Evolutionary conservation across 2,113 vertebrate genomes (phyloP).

Genomic region (Motacilla alba): DNA sequence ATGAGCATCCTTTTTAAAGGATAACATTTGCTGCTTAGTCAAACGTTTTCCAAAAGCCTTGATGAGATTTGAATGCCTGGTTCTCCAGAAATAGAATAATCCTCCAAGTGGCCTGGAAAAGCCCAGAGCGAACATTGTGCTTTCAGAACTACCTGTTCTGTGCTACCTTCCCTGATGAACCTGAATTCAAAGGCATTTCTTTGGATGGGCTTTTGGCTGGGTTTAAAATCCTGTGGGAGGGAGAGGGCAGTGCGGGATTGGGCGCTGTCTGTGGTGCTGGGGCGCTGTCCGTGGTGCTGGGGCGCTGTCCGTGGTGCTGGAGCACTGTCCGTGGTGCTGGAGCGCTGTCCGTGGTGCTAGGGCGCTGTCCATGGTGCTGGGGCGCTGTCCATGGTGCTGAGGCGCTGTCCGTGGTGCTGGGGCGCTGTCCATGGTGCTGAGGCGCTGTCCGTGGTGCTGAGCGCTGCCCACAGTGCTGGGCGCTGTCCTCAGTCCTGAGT

Average conservation of each 20-base stretch:
- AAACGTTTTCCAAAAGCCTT: background rate
- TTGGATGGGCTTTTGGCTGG: background rate
- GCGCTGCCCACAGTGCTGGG: background rate
- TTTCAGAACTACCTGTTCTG: background rate
- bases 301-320: background rate
- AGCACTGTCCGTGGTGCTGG: rapidly evolving
- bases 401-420: background rate
- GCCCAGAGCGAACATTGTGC: background rate
- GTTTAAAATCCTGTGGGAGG: rapidly evolving
- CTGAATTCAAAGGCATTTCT: background rate
- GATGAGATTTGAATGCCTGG: background rate
- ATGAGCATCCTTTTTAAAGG: background rate
- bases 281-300: rapidly evolving
- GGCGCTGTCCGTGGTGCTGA: rapidly evolving
- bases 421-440: too few species aligned
- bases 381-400: background rate
- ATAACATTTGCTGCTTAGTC: background rate
- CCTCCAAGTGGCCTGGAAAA: background rate
- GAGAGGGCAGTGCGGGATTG: rapidly evolving
- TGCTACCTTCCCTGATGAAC: background rate
- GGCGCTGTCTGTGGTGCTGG: rapidly evolving
- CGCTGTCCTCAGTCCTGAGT: background rate
- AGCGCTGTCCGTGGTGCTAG: rapidly evolving
- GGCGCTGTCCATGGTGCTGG: rapidly evolving
- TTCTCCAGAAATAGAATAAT: background rate